Evolutionary conservation across 2,113 vertebrate genomes (phyloP).

Genomic region (Podocnemis expansa): DNA sequence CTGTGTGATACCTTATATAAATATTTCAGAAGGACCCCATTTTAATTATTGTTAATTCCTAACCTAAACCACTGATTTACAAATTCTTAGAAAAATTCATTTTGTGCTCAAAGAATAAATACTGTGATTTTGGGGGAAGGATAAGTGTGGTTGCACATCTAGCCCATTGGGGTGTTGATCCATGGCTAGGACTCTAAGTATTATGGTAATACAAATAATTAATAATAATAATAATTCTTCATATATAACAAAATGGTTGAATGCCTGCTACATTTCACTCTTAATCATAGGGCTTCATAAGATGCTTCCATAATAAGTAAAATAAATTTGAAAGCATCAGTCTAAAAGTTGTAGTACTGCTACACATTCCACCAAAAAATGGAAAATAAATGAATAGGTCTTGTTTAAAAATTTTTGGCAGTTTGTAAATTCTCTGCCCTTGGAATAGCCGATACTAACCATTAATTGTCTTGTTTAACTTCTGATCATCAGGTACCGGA

Average conservation of each 20-base stretch:
- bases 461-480: background rate
- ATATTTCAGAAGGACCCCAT: background rate
- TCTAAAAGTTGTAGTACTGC: background rate
- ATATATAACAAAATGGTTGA: background rate
- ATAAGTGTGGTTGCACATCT: background rate
- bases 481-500: conserved; percentile 84
- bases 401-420: conserved; percentile 16
- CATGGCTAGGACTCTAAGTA: background rate
- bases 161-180: background rate
- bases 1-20: background rate
- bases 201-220: background rate
- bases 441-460: background rate
- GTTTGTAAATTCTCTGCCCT: background rate
- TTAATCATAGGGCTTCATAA: background rate
- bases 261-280: background rate
- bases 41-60: background rate
- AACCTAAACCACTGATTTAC: background rate
- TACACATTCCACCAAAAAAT: background rate
- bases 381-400: background rate
- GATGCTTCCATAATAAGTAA: conserved; percentile 2
- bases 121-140: background rate
- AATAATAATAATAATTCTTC: background rate
- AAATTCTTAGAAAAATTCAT: background rate
- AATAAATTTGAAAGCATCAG: background rate
- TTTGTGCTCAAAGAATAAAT: background rate